These are phyloP conservation scores for Phyllotreta cruciferae DNA, from an alignment of 2,888 invertebrate genomes.

Conservation along the genomic window DNA sequence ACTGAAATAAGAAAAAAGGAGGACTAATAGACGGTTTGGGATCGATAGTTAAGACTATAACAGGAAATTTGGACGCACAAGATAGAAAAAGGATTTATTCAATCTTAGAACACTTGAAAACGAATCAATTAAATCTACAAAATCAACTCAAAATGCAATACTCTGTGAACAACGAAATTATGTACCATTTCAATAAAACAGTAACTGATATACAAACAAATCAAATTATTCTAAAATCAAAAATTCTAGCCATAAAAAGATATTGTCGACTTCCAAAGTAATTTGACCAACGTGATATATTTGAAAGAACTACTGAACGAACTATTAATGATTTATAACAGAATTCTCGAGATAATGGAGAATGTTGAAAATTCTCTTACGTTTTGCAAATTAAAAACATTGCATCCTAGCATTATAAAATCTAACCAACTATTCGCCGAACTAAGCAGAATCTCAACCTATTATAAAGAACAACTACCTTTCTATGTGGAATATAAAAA, in stretches of 20 bases:
- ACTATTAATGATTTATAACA: background rate
- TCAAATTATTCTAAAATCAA: background rate
- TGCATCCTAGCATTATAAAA: conserved; percentile 32
- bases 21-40: background rate
- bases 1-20: background rate
- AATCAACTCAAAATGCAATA: background rate
- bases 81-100: background rate
- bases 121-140: no score
- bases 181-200: background rate
- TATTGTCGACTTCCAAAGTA: background rate
- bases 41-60: background rate
- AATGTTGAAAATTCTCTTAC: conserved; percentile 30
- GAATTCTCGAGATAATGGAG: background rate
- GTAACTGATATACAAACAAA: background rate
- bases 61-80: conserved; percentile 4
- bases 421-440: conserved; percentile 24
- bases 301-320: conserved; percentile 1
- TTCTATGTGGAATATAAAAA: conserved; percentile 27
- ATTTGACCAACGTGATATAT: background rate
- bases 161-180: background rate
- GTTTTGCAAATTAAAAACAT: conserved; percentile 32
- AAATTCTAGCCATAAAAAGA: conserved; percentile 2
- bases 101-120: background rate
- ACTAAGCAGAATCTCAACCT: conserved; percentile 23
- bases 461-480: conserved; percentile 29